Evolutionary conservation across 1,140 invertebrate genomes (phyloP).

Genomic region (Portunus trituberculatus): DNA sequence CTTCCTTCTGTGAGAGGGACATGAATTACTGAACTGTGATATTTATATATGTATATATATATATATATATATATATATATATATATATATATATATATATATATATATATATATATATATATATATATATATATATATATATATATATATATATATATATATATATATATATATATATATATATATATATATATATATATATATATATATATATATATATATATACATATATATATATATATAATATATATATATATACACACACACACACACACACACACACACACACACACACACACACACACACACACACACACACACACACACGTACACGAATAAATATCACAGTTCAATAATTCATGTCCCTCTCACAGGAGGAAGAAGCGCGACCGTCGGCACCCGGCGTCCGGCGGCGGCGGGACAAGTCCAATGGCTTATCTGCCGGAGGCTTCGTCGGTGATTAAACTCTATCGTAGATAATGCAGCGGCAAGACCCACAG

Average conservation of each 20-base stretch:
- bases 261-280: neutral
- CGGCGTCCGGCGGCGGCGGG: neutral
- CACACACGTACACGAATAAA: neutral
- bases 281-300: neutral
- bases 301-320: neutral
- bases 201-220: conserved; percentile 42
- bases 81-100: too few relatives aligned
- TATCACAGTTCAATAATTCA: conserved; percentile 23
- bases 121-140: too few relatives aligned
- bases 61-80: too few relatives aligned
- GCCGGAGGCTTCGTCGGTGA: neutral
- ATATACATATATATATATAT: neutral
- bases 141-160: too few relatives aligned
- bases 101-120: too few relatives aligned
- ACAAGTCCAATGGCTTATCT: neutral
- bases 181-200: conserved; percentile 47
- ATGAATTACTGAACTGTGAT: too few relatives aligned
- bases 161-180: too few relatives aligned
- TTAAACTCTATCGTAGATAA: neutral
- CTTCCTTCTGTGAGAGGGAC: too few relatives aligned
- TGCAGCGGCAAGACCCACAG: neutral
- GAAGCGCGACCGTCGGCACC: neutral
- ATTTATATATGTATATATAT: too few relatives aligned
- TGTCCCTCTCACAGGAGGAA: neutral
- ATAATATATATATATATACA: neutral